Base-by-base conservation (phyloP, 2,113 vertebrate genomes). In the Craseonycteris thonglongyai region DNA sequence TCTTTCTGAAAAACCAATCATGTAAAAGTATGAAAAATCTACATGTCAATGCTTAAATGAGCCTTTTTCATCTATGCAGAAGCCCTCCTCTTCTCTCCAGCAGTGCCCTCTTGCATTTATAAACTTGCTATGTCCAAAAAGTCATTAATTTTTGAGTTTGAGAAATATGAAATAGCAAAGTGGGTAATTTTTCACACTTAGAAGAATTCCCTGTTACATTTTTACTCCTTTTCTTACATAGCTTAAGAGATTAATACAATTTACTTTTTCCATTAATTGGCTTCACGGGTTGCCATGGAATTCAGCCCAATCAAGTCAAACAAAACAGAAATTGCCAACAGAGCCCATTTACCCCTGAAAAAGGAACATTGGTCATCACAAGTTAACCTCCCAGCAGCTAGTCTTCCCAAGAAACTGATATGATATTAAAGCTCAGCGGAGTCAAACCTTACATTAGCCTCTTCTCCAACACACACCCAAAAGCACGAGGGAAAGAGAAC, bases 181-280 rank as follows among this genome's bases (percentile, higher is more conserved):
- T 98, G 96, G 98, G 97, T 97, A 98, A 98, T 98, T 98, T 98
- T 98, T 98, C 98, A 98, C 98, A 98, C 98, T 98, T 98, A 98
- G 97, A 98, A 98, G 94, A 98, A 98, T 98, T 98, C 84, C 96
- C 86, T 92, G 81, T 94, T 97, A 98, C 97, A 95, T 98, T 98
- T 97, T 97, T 95, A 97, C 95, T 98, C 85, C 97, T 97, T 98
- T 98, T 96, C 97, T 98, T 95, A 54, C 93, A 84, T 81, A 96
- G 94, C 96, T 97, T 65, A 91, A 96, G 94, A 98, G 97, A 98
- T 98, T 98, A 98, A 98, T 98, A 98, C 72, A 97, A 96, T 95
- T 98, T 98, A 98, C 97, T 98, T 98, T 98, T 96, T 87, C 92
- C 92, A 97, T 97, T 98, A 98, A 98, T 97, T 98, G 97, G 96